Percentiles rank a stretch among this genome's conserved stretches.
Conservation (phyloP, 2,797 vertebrate genomes). For the Mycteria americana region DNA sequence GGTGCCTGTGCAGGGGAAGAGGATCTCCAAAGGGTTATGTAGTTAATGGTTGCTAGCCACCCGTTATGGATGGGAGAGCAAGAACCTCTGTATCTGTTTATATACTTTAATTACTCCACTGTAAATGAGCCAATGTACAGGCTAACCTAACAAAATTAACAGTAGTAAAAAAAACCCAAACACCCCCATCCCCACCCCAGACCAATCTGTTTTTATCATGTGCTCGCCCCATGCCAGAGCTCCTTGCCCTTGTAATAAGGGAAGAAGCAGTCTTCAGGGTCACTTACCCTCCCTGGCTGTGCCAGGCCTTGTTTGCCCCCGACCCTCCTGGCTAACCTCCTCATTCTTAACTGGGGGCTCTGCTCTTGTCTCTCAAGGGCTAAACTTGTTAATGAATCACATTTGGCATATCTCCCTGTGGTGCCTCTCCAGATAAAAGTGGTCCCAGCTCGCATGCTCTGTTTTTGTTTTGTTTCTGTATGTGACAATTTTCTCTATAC, state of each 20-base stretch:
- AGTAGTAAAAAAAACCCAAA: neutral
- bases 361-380: slow-evolving; percentile 54
- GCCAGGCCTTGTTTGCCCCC: slow-evolving; percentile 11
- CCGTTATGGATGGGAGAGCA: neutral
- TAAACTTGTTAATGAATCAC: slow-evolving; percentile 68
- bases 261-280: neutral
- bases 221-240: neutral
- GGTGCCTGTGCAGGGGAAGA: neutral
- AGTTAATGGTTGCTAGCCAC: neutral
- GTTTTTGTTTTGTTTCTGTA: slow-evolving; percentile 69
- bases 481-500: slow-evolving; percentile 68
- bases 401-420: slow-evolving; percentile 68
- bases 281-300: slow-evolving; percentile 16
- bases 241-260: neutral
- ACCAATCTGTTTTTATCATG: neutral
- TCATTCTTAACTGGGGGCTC: slow-evolving; percentile 27
- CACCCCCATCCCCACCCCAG: neutral
- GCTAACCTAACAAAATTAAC: neutral
- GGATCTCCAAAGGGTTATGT: neutral
- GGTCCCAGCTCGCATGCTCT: slow-evolving; percentile 60
- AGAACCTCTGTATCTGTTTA: neutral
- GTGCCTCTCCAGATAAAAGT: slow-evolving; percentile 69
- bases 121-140: neutral
- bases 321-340: slow-evolving; percentile 44
- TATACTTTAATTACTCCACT: neutral